Conservation (phyloP, 2,797 vertebrate genomes). For the Anguilla megastoma region DNA sequence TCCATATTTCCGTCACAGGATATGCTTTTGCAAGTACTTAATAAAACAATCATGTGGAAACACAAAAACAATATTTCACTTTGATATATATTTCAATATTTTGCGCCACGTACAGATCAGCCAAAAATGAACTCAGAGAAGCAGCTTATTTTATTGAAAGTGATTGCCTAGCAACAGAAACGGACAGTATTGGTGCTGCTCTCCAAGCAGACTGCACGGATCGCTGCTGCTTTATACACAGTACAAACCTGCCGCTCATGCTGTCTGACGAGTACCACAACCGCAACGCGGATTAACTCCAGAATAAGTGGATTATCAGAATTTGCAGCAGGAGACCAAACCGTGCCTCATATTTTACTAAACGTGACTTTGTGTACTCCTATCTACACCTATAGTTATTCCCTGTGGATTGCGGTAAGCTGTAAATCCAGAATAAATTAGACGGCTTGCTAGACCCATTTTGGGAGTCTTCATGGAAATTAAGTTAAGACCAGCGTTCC, state of each 20-base stretch:
- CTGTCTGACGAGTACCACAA: slow-evolving; percentile 66
- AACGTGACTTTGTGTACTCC: slow-evolving; percentile 65
- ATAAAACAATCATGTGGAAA: background rate
- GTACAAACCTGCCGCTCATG: slow-evolving; percentile 33
- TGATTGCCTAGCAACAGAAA: background rate
- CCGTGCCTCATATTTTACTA: slow-evolving; percentile 77
- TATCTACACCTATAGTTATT: slow-evolving; percentile 78
- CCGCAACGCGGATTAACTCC: slow-evolving; percentile 77
- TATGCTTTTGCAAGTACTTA: background rate
- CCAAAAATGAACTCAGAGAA: background rate
- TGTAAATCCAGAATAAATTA: slow-evolving; percentile 72
- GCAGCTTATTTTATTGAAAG: background rate
- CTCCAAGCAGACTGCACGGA: background rate
- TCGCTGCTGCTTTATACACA: background rate
- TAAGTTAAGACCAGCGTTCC: slow-evolving; percentile 36
- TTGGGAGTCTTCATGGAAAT: slow-evolving; percentile 47
- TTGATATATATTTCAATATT: background rate
- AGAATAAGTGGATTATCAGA: slow-evolving; percentile 84
- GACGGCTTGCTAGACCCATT: slow-evolving; percentile 42
- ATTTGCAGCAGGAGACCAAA: slow-evolving; percentile 80
- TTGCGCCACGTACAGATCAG: background rate
- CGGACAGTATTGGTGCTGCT: background rate
- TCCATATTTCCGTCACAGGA: background rate
- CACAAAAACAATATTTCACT: background rate
- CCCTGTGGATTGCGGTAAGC: slow-evolving; percentile 66